Evolutionary conservation across 2,113 vertebrate genomes (phyloP).

Genomic region (Dendropsophus ebraccatus): DNA sequence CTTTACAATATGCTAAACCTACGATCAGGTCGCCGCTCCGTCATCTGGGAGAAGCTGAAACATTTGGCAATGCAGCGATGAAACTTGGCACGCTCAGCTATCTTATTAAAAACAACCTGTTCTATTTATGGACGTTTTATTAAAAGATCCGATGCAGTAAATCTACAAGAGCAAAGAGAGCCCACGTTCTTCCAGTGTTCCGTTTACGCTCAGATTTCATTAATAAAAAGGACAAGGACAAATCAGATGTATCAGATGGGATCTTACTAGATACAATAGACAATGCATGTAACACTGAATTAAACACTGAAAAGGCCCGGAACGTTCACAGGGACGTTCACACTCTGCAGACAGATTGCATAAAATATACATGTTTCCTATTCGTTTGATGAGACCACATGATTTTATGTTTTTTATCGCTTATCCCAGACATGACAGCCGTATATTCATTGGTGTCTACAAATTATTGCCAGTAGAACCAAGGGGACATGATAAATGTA

Average conservation of each 20-base stretch:
- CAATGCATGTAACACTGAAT: no score
- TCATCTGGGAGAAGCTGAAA: constrained; percentile 16
- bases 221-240: not conserved
- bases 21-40: not conserved
- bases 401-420: no score
- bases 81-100: constrained; percentile 7
- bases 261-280: not conserved
- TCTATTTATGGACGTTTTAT: constrained; percentile 45
- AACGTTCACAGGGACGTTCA: no score
- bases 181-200: not conserved
- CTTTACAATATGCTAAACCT: not conserved
- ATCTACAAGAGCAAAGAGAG: not conserved
- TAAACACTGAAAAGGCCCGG: no score
- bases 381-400: no score
- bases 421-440: no score
- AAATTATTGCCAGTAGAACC: no score
- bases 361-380: no score
- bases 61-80: not conserved
- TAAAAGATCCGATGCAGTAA: constrained; percentile 31
- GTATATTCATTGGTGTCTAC: no score
- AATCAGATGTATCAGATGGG: not conserved
- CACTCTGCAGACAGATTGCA: no score
- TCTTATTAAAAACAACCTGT: constrained; percentile 21
- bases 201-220: not conserved
- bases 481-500: no score